Conservation (phyloP, 1,140 invertebrate genomes). For the Stegodyphus mimosarum region DNA sequence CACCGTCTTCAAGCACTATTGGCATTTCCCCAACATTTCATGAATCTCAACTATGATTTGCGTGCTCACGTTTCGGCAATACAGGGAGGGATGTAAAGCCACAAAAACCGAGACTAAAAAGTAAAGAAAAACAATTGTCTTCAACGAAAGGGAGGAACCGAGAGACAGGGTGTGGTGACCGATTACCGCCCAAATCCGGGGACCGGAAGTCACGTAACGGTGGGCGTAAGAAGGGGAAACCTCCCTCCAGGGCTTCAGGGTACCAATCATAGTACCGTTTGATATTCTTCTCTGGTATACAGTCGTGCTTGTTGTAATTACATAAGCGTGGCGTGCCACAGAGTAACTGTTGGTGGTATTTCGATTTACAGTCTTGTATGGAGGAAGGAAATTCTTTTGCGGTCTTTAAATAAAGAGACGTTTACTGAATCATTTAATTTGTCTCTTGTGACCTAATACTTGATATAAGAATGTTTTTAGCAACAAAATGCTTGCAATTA, state of each 20-base stretch:
- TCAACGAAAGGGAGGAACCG: neutral
- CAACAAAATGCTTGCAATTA: too few species aligned
- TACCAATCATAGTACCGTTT: conserved; percentile 11
- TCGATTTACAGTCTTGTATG: neutral
- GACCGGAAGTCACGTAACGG: conserved; percentile 11
- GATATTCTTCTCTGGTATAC: conserved; percentile 21
- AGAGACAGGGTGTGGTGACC: conserved; percentile 40
- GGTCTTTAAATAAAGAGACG: neutral
- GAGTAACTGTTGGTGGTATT: neutral
- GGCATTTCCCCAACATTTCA: too few species aligned
- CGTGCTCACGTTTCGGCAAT: too few species aligned
- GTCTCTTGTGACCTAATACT: too few species aligned
- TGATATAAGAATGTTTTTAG: too few species aligned
- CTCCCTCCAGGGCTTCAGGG: neutral
- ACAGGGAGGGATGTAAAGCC: too few species aligned
- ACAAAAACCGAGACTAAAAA: neutral
- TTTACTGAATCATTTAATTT: too few species aligned
- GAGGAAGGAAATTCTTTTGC: conserved; percentile 37
- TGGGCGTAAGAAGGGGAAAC: neutral
- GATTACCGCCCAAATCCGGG: conserved; percentile 36
- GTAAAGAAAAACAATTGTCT: conserved; percentile 19
- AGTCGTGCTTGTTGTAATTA: conserved; percentile 21
- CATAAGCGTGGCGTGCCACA: neutral
- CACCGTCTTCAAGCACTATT: too few species aligned
- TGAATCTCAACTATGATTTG: too few species aligned